A percentile compares a stretch with the other conserved stretches of the same genome.
Conservation (phyloP, 1,140 invertebrate genomes). For the Nilaparvata lugens region DNA sequence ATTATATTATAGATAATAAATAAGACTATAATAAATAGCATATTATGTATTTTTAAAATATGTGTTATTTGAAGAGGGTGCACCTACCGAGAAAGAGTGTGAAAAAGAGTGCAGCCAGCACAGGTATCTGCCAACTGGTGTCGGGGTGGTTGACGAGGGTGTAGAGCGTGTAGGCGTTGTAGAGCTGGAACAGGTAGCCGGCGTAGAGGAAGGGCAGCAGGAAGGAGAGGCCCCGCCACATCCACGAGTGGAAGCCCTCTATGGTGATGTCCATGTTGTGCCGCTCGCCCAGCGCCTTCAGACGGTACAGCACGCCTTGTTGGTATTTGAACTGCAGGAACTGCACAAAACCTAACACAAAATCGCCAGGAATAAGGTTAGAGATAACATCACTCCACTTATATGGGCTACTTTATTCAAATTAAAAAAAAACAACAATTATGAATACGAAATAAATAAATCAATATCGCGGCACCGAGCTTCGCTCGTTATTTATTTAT, state of each 20-base stretch:
- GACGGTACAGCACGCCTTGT: constrained; percentile 85
- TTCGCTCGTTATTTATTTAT: too few relatives aligned
- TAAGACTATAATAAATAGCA: too few relatives aligned
- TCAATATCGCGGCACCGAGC: too few relatives aligned
- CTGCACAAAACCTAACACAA: constrained; percentile 89
- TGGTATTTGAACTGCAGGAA: constrained; percentile 96
- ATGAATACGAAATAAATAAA: too few relatives aligned
- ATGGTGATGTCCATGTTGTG: constrained; percentile 99
- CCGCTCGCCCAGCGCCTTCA: constrained; percentile 89
- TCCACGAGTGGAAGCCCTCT: constrained; percentile 99
- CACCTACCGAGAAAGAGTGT: constrained; percentile 54
- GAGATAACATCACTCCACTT: too few relatives aligned
- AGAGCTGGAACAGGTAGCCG: constrained; percentile 91
- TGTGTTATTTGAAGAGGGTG: too few relatives aligned
- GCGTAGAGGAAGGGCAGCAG: constrained; percentile 90
- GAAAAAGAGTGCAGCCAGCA: constrained; percentile 77
- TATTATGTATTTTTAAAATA: too few relatives aligned
- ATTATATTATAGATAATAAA: too few relatives aligned
- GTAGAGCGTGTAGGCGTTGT: constrained; percentile 86
- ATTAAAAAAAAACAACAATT: too few relatives aligned
- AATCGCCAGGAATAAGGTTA: too few relatives aligned
- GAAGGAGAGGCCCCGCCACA: constrained; percentile 96
- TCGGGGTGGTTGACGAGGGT: constrained; percentile 56
- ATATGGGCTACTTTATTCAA: too few relatives aligned
- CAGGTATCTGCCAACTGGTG: constrained; percentile 88